Evolutionary conservation across 1,140 invertebrate species (phyloP).

Genomic region (Belonocnema kinseyi): DNA sequence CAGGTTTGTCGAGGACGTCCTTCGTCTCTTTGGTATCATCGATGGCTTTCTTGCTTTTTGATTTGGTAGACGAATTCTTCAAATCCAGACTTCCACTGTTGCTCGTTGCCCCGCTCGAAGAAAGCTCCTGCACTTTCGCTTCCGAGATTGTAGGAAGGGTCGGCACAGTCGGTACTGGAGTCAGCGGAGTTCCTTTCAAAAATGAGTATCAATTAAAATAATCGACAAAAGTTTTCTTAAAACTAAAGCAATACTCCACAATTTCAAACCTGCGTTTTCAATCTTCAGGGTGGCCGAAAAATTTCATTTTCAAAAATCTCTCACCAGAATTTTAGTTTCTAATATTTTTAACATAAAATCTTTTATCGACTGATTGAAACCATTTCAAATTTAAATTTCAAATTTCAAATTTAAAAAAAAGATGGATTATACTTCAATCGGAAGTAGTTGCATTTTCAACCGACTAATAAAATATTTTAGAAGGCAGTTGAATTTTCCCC

Average conservation of each 20-base stretch:
- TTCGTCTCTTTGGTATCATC: conserved; percentile 71
- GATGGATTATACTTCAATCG: too few species aligned
- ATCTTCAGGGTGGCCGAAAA: background rate
- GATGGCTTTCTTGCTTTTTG: conserved; percentile 65
- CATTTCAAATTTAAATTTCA: too few species aligned
- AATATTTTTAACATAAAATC: too few species aligned
- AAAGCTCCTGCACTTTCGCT: conserved; percentile 83
- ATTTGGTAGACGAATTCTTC: conserved; percentile 65
- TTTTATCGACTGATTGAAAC: too few species aligned
- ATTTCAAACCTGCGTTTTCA: background rate
- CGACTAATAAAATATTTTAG: too few species aligned
- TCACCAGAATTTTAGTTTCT: too few species aligned
- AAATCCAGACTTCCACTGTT: conserved; percentile 73
- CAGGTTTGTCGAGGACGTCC: conserved; percentile 61
- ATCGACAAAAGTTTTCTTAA: conserved; percentile 39
- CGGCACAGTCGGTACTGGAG: conserved; percentile 86
- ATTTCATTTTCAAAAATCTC: too few species aligned
- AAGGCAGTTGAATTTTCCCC: too few species aligned
- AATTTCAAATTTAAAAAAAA: too few species aligned
- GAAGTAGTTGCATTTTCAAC: too few species aligned
- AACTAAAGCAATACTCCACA: background rate
- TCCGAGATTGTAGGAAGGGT: conserved; percentile 92
- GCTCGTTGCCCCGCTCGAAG: conserved; percentile 75
- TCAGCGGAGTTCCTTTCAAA: conserved; percentile 79
- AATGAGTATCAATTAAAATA: conserved; percentile 57